Base-by-base conservation (phyloP, 1,140 invertebrate genomes). In the Myzus persicae region DNA sequence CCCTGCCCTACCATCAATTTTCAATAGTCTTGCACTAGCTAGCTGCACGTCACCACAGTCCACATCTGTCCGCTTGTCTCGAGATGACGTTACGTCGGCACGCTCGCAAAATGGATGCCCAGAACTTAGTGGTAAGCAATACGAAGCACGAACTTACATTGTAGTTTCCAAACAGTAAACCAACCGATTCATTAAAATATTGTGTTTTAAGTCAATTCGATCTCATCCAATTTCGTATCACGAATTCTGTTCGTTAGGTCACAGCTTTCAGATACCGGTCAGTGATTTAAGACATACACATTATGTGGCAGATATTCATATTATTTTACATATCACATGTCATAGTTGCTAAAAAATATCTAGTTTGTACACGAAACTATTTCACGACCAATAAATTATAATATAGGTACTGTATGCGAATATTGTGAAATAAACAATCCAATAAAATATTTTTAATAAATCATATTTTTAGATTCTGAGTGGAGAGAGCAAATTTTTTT, bases 1-100 rank as follows among this genome's bases (percentile, higher is more conserved):
- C 18, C 1, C 7, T 3, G n/a, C n/a, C 26, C 11, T 67, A 14
- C 11, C 11, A 1, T 0, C 59, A 3, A 4, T n/a, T 14, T n/a
- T 18, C 11, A 67, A 67, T 67, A n/a, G 31, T 6, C 31, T n/a
- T n/a, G 11, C 3, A n/a, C 59, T 31, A 67, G 31, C 14, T 51
- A 4, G 18, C 20, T n/a, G 3, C 81, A 40, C 8, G 44, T 22
- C 24, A 20, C 31, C 20, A 6, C 31, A 26, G n/a, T 31, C 14
- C 18, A 7, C n/a, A 14, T 87, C 4, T 46, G 20, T 51, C 46
- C 46, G 85, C 9, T 51, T 8, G 31, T 67, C 4, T n/a, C 31
- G 31, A n/a, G 31, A 67, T 5, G 4, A 67, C 8, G 4, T 31
- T 67, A n/a, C 11, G 14, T n/a, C 59, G 59, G 11, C 59, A n/a